These are phyloP conservation scores for Protonibea diacanthus DNA, from an alignment of 2,797 vertebrate species.

Conservation along the genomic window DNA sequence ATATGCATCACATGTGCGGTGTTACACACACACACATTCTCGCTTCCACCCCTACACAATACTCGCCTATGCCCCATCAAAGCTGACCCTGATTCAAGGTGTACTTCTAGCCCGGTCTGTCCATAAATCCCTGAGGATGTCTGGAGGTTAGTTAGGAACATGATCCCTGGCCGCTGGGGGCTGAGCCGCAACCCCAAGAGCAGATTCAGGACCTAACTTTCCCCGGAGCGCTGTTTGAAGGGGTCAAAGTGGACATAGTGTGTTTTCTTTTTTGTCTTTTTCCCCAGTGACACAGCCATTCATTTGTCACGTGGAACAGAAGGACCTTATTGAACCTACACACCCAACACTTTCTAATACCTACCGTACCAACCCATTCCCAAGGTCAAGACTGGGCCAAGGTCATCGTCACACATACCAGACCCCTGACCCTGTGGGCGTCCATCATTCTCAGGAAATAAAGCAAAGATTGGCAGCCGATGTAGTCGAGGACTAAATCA, in stretches of 20 bases:
- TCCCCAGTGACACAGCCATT: constrained; percentile 42
- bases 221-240: constrained; percentile 50
- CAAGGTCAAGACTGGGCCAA: constrained; percentile 66
- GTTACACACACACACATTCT: constrained; percentile 5
- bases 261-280: constrained; percentile 37
- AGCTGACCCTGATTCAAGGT: constrained; percentile 57
- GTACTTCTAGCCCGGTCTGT: constrained; percentile 32
- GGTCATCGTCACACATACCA: constrained; percentile 68
- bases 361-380: constrained; percentile 20
- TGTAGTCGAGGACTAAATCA: constrained; percentile 80
- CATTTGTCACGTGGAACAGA: constrained; percentile 64
- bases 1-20: constrained; percentile 41
- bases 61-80: constrained; percentile 48
- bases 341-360: constrained; percentile 33
- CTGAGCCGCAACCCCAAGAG: constrained; percentile 43
- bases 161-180: constrained; percentile 53
- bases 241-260: constrained; percentile 67
- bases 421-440: constrained; percentile 64
- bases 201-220: constrained; percentile 37
- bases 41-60: constrained; percentile 15
- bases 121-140: constrained; percentile 66
- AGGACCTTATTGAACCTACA: constrained; percentile 45
- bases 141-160: constrained; percentile 71
- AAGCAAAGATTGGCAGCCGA: constrained; percentile 74
- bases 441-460: constrained; percentile 76